Evolutionary conservation across 2,888 invertebrate species (phyloP).

Genomic region (Maniola hyperantus): DNA sequence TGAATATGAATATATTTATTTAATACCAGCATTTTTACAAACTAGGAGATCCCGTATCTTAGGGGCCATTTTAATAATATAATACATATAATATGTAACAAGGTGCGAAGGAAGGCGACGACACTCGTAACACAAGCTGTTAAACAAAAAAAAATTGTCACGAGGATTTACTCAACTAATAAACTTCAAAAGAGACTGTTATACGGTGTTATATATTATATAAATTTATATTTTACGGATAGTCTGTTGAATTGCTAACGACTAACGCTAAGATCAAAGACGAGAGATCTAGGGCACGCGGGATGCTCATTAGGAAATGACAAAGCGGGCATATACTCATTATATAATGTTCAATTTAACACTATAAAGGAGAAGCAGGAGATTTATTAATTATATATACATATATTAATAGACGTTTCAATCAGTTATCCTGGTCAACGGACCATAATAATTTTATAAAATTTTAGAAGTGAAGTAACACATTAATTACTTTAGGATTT

Average conservation of each 20-base stretch:
- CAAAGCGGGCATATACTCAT: slow-evolving; percentile 19
- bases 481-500: background rate
- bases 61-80: too few species aligned
- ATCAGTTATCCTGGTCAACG: background rate
- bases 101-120: too few species aligned
- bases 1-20: too few species aligned
- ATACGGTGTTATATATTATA: background rate
- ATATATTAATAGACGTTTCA: background rate
- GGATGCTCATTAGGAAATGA: slow-evolving; percentile 30
- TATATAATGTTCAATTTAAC: background rate
- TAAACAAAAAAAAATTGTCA: too few species aligned
- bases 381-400: background rate
- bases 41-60: too few species aligned
- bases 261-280: slow-evolving; percentile 32
- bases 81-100: too few species aligned
- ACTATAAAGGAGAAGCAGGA: background rate
- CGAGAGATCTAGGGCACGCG: slow-evolving; percentile 31
- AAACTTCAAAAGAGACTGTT: background rate
- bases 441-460: background rate
- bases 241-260: slow-evolving; percentile 9
- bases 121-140: too few species aligned
- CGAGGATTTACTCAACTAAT: background rate
- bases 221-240: slow-evolving; percentile 17
- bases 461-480: background rate
- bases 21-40: too few species aligned